These are phyloP conservation scores for Halictus quadricinctus DNA, from an alignment of 2,888 invertebrate species.

Conservation along the genomic window DNA sequence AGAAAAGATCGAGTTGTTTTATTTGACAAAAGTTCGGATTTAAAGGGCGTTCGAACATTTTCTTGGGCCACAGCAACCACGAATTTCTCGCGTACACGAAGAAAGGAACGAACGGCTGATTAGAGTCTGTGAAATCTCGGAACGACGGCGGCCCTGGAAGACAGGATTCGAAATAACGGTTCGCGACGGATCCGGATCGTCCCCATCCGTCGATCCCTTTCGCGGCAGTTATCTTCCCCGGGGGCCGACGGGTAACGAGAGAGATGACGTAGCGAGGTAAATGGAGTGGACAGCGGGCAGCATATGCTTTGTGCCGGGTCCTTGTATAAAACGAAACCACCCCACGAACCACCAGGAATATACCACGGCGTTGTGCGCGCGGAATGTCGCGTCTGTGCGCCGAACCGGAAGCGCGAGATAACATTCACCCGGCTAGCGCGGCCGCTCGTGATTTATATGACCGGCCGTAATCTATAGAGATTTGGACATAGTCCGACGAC, in stretches of 20 bases:
- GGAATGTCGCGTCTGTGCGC: constrained; percentile 73
- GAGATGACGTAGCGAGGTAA: constrained; percentile 78
- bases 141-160: too few species aligned
- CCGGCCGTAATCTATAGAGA: constrained; percentile 77
- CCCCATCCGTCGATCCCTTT: constrained; percentile 35
- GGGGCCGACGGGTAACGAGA: constrained; percentile 53
- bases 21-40: too few species aligned
- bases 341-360: constrained; percentile 60
- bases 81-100: neutral
- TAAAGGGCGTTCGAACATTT: too few species aligned
- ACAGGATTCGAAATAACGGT: constrained; percentile 8
- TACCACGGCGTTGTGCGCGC: constrained; percentile 63
- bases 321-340: constrained; percentile 63
- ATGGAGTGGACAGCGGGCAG: constrained; percentile 83
- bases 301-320: constrained; percentile 78
- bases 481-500: constrained; percentile 74
- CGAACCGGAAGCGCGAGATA: constrained; percentile 80
- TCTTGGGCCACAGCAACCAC: too few species aligned
- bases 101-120: neutral
- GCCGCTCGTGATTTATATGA: constrained; percentile 77
- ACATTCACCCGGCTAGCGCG: constrained; percentile 75
- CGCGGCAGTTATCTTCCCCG: constrained; percentile 61
- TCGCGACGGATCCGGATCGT: constrained; percentile 17
- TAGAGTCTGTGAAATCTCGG: too few species aligned
- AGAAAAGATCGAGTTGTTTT: too few species aligned